These are phyloP conservation scores for Blastomussa wellsi DNA, from an alignment of 92 coral and sea anemone genomes.

Conservation along the genomic window DNA sequence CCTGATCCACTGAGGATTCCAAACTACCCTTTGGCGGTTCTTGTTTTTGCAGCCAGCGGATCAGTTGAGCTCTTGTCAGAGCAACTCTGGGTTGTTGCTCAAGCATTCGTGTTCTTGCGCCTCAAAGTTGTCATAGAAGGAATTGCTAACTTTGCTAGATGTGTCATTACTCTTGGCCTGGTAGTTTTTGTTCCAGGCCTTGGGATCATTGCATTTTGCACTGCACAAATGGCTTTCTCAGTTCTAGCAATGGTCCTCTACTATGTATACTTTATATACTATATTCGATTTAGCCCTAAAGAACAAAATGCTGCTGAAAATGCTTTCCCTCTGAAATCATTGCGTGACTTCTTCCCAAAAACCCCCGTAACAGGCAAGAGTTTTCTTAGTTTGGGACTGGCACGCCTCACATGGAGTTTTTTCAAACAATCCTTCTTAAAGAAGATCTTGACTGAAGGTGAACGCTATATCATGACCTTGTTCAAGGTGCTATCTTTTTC, in stretches of 20 bases:
- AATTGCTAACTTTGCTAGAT: slow-evolving; percentile 86
- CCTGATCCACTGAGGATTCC: slow-evolving; percentile 70
- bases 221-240: slow-evolving; percentile 90
- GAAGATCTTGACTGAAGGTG: slow-evolving; percentile 96
- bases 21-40: slow-evolving; percentile 76
- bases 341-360: slow-evolving; percentile 79
- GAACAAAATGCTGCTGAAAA: slow-evolving; percentile 20
- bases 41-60: slow-evolving; percentile 79
- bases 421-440: slow-evolving; percentile 96
- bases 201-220: slow-evolving; percentile 90
- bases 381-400: slow-evolving; percentile 70
- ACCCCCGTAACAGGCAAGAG: slow-evolving; percentile 44
- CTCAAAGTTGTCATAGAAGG: slow-evolving; percentile 97
- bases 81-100: slow-evolving; percentile 94
- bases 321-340: slow-evolving; percentile 79
- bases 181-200: slow-evolving; percentile 76
- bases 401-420: slow-evolving; percentile 93
- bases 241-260: slow-evolving; percentile 71
- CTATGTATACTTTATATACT: slow-evolving; percentile 76
- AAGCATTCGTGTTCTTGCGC: slow-evolving; percentile 83
- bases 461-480: slow-evolving; percentile 95
- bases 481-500: slow-evolving; percentile 92
- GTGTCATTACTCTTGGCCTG: slow-evolving; percentile 78
- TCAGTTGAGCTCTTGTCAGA: slow-evolving; percentile 89
- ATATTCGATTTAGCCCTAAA: slow-evolving; percentile 20